Evolutionary conservation across 2,888 invertebrate genomes (phyloP).

Genomic region (Acrobasis suavella): DNA sequence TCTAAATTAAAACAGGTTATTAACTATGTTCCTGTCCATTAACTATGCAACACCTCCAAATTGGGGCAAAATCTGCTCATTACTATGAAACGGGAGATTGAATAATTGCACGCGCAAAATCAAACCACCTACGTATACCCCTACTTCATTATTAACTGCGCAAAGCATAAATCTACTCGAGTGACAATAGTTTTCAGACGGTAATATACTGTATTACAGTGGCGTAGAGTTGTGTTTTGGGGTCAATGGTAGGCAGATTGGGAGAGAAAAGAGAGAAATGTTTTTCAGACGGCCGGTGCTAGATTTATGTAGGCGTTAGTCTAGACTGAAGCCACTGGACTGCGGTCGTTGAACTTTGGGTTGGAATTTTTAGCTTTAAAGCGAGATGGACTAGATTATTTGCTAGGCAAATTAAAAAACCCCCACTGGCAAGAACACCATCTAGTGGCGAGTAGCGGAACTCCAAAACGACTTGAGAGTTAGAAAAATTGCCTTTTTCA

Average conservation of each 20-base stretch:
- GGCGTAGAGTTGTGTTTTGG: neutral
- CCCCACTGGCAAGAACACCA: too few species aligned
- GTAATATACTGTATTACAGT: neutral
- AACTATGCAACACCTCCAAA: neutral
- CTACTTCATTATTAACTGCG: conserved; percentile 10
- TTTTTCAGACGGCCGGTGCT: conserved; percentile 9
- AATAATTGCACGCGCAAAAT: conserved; percentile 10
- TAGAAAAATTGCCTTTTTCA: too few species aligned
- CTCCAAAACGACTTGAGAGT: too few species aligned
- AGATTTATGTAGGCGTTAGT: conserved; percentile 22
- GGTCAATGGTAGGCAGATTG: neutral
- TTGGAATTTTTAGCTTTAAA: neutral
- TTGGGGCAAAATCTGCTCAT: conserved; percentile 2
- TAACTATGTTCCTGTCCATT: neutral
- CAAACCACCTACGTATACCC: neutral
- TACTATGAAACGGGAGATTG: conserved; percentile 6
- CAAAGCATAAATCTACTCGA: conserved; percentile 7
- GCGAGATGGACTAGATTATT: neutral
- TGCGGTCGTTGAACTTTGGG: conserved; percentile 2
- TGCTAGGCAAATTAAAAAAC: too few species aligned
- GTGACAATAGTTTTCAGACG: neutral
- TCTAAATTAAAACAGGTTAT: too few species aligned
- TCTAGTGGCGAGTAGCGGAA: too few species aligned
- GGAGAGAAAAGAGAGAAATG: conserved; percentile 10
- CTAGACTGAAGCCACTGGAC: conserved; percentile 11